Conservation (phyloP, 2,888 invertebrate species). For the Chalcis sispes region DNA sequence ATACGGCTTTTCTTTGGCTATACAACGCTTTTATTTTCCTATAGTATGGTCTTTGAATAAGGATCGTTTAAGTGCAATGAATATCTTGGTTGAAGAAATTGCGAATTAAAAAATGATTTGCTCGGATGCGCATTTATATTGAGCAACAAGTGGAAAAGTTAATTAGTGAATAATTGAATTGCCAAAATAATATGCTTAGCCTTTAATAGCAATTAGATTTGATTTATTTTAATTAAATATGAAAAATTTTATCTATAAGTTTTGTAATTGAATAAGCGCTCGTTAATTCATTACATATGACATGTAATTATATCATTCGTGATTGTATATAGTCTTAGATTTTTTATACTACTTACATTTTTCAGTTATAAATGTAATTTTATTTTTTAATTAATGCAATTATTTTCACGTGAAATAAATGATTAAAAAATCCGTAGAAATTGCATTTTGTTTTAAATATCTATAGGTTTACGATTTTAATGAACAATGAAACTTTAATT, state of each 20-base stretch:
- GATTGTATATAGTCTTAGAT: too few relatives aligned
- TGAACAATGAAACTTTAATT: too few relatives aligned
- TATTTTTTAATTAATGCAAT: too few relatives aligned
- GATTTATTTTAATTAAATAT: conserved; percentile 3
- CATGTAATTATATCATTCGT: too few relatives aligned
- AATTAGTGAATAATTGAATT: conserved; percentile 44
- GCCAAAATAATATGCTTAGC: conserved; percentile 19
- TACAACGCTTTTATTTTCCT: neutral
- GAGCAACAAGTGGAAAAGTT: conserved; percentile 49
- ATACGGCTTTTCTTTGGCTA: neutral
- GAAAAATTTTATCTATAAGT: conserved; percentile 3
- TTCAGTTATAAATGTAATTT: too few relatives aligned
- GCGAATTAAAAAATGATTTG: conserved; percentile 15
- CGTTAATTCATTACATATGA: too few relatives aligned
- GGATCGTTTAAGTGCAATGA: neutral
- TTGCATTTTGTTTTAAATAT: too few relatives aligned
- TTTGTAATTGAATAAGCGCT: too few relatives aligned
- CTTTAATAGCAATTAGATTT: conserved; percentile 20
- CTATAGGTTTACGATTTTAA: too few relatives aligned
- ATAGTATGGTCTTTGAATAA: neutral
- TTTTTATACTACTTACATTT: too few relatives aligned
- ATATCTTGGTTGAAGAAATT: neutral
- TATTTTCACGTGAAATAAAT: too few relatives aligned
- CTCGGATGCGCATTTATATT: conserved; percentile 13
- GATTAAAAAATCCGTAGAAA: too few relatives aligned